Percentiles rank a stretch among this genome's conserved stretches.
Conservation (phyloP, 2,888 invertebrate species). For the Omphaloscelis lunosa region DNA sequence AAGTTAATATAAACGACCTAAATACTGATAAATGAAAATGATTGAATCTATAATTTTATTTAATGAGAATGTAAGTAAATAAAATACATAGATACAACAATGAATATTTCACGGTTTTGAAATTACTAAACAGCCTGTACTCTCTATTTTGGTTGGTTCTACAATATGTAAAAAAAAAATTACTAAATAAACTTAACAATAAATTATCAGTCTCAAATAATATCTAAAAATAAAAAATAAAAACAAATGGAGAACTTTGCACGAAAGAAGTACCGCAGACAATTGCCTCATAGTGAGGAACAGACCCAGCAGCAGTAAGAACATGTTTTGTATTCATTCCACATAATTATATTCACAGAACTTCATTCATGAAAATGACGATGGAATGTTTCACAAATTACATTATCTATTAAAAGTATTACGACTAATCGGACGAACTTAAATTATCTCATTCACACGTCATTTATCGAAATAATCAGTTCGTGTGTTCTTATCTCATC, state of each 20-base stretch:
- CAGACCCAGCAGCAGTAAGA: not conserved
- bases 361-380: not conserved
- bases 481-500: conserved; percentile 44
- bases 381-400: conserved; percentile 6
- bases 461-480: conserved; percentile 33
- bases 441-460: conserved; percentile 27
- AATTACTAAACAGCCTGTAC: not conserved
- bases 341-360: too few relatives aligned
- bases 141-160: not conserved
- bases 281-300: not conserved
- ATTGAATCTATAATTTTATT: not conserved
- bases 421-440: not conserved
- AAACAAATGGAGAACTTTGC: not conserved
- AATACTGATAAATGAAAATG: not conserved
- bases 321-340: not conserved
- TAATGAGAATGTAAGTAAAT: not conserved
- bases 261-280: not conserved
- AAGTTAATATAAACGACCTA: not conserved
- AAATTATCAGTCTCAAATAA: conserved; percentile 2
- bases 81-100: not conserved
- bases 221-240: not conserved
- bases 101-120: not conserved
- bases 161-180: not conserved
- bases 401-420: conserved; percentile 4
- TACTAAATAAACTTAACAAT: not conserved